These are phyloP conservation scores for Melanchra persicariae DNA, from an alignment of 2,888 invertebrate species.

Conservation along the genomic window DNA sequence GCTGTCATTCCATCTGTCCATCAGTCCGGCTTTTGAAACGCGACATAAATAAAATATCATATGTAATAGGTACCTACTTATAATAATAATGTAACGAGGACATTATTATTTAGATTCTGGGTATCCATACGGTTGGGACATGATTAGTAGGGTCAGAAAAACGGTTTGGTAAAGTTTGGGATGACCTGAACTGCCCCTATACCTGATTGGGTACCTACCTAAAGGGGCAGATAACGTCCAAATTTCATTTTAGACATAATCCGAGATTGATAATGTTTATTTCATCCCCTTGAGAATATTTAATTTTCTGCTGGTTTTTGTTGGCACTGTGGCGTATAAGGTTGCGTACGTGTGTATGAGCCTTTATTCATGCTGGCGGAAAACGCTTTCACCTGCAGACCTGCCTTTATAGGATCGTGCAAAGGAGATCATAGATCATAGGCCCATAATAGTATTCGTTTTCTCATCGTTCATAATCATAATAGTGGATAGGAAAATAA, in stretches of 20 bases:
- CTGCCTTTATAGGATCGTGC: too few relatives aligned
- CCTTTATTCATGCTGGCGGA: too few relatives aligned
- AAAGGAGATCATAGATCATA: too few relatives aligned
- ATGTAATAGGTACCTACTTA: not conserved
- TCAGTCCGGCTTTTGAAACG: constrained; percentile 10
- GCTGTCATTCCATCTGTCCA: constrained; percentile 33
- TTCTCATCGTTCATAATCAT: too few relatives aligned
- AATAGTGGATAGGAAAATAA: too few relatives aligned
- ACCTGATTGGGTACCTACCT: too few relatives aligned
- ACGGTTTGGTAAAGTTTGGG: not conserved
- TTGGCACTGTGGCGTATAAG: too few relatives aligned
- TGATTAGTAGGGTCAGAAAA: constrained; percentile 4
- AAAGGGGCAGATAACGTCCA: too few relatives aligned
- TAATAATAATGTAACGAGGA: not conserved
- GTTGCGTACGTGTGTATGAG: too few relatives aligned
- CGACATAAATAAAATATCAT: constrained; percentile 11
- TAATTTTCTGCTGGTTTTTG: not conserved
- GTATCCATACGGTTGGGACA: constrained; percentile 4
- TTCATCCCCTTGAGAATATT: not conserved
- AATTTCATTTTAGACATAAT: not conserved
- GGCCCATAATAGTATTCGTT: too few relatives aligned
- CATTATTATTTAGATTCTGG: constrained; percentile 28
- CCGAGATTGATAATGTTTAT: constrained; percentile 4
- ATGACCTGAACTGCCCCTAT: not conserved
- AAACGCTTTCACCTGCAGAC: too few relatives aligned